phyloP scores from a whole-genome alignment of 2,888 invertebrate species.

The Drosophila fungiperda region DNA sequence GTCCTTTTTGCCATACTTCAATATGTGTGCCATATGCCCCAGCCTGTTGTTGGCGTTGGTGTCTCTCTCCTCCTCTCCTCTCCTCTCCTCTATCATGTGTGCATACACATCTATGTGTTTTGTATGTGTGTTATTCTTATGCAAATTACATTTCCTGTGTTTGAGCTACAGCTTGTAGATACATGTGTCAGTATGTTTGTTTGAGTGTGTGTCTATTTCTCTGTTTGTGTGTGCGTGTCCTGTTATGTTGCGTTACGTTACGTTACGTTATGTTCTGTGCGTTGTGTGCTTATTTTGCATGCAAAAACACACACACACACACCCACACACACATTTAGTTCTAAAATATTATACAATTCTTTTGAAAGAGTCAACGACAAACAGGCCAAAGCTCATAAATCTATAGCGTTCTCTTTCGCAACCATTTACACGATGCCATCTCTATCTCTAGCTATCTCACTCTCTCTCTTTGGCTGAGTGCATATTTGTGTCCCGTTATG shows the following conservation, averaged over 20 bases:
- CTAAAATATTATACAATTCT: constrained; percentile 78
- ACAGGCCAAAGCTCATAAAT: constrained; percentile 71
- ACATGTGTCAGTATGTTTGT: constrained; percentile 61
- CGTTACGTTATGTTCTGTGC: neutral
- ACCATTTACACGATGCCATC: neutral
- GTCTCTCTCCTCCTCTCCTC: constrained; percentile 18
- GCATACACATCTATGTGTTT: constrained; percentile 13
- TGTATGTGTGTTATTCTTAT: constrained; percentile 72
- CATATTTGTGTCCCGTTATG: constrained; percentile 69
- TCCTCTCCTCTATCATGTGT: constrained; percentile 13
- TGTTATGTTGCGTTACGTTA: constrained; percentile 8
- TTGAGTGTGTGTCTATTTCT: constrained; percentile 3
- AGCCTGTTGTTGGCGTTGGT: constrained; percentile 37
- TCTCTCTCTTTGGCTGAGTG: constrained; percentile 32
- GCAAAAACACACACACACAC: constrained; percentile 54
- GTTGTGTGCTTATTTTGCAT: constrained; percentile 67
- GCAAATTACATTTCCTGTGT: constrained; percentile 80
- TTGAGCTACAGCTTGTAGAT: constrained; percentile 80
- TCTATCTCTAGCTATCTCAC: neutral
- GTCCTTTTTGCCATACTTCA: constrained; percentile 70
- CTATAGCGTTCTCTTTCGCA: constrained; percentile 37
- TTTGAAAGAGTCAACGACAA: constrained; percentile 77
- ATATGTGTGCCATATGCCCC: constrained; percentile 76
- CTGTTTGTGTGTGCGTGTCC: constrained; percentile 1
- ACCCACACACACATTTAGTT: constrained; percentile 59